Evolutionary conservation across 1,140 invertebrate genomes (phyloP), one percentile per base, ranked within the genome.

Genomic region (Drosophila watanabei): DNA sequence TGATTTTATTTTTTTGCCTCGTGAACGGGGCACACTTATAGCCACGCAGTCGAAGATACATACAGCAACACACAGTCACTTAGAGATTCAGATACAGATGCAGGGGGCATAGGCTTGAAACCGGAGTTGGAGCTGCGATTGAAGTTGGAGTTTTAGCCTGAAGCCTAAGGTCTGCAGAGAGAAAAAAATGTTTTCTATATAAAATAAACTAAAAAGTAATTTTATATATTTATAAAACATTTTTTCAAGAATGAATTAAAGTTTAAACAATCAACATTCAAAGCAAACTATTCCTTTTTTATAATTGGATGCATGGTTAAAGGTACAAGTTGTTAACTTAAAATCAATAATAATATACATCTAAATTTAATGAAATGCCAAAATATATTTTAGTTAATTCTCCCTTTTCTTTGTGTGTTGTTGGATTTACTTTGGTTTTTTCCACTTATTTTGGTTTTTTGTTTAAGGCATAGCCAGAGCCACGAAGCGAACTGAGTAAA

Each of bases 1-100:
- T 69, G 37, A 49, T 45, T 41, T 62, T 72, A 65, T 75, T 66
- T 88, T 88, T 85, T 75, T 81, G 72, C 78, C 39, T 54, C 60
- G 30, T 72, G 82, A 81, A 69, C 78, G 86, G 81, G 84, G 81
- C 85, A 90, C 85, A 89, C 85, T 88, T 89, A 88, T 88, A 69
- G 81, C 81, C 81, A 85, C 86, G 79, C 85, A 87, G 66, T 58
- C 52, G 56, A 71, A 72, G 65, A 75, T 49, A 82, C 57, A 63
- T 11, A 56, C 52, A 56, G 20, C 49, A 82, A 28, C 52, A 64
- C 64, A 75, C 16, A 80, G 54, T 54, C 48, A 81, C 41, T 32
- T 16, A 65, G 69, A 41, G 57, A 64, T 51, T 49, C 62, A 51
- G 75, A 80, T 61, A 76, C 70, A 68, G 61, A 83, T 66, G 73